phyloP scores from a whole-genome alignment of 1,140 invertebrate genomes.

The Drosophila ironensis region DNA sequence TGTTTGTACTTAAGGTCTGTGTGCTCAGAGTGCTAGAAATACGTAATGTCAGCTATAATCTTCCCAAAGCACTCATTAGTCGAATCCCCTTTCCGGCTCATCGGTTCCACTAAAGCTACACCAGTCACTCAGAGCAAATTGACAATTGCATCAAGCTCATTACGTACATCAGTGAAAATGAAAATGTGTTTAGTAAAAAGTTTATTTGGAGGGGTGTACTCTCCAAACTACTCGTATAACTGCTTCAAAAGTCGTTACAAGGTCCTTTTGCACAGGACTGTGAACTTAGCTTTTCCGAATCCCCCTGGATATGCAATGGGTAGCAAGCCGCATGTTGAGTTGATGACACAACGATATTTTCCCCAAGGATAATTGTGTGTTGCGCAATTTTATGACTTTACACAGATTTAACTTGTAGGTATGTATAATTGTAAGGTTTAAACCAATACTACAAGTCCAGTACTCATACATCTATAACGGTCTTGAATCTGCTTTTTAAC shows the following conservation, averaged over 20 bases:
- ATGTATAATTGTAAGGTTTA: no score
- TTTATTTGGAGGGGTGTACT: background rate
- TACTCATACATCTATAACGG: no score
- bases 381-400: no score
- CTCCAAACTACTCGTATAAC: background rate
- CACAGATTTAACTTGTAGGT: no score
- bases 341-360: constrained; percentile 54
- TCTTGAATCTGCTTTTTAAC: no score
- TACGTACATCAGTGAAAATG: constrained; percentile 48
- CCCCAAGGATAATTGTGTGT: constrained; percentile 60
- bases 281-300: background rate
- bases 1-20: no score
- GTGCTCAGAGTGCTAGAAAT: no score
- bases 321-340: constrained; percentile 1
- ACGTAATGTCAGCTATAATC: background rate
- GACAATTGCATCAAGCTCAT: constrained; percentile 70
- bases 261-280: background rate
- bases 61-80: constrained; percentile 40
- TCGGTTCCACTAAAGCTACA: background rate
- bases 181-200: constrained; percentile 6
- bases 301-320: constrained; percentile 17
- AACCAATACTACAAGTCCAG: no score
- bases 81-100: background rate
- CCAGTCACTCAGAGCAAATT: constrained; percentile 51
- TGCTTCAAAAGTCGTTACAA: constrained; percentile 29